These are phyloP conservation scores for Drosophila navojoa DNA, from an alignment of 1,140 invertebrate species.

Conservation along the genomic window DNA sequence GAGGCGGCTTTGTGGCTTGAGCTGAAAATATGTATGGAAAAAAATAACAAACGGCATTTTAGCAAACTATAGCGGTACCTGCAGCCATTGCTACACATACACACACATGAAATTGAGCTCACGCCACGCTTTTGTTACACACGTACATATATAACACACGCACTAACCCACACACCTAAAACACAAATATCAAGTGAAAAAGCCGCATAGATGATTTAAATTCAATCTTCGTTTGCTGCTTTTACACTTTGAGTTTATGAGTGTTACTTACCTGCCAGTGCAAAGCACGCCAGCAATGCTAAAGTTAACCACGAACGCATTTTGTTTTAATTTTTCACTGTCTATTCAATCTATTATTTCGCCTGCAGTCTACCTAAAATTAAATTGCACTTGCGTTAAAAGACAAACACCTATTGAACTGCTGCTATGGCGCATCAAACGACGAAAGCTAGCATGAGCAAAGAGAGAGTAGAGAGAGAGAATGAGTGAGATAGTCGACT, in stretches of 20 bases:
- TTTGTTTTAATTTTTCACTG: neutral
- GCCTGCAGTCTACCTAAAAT: conserved; percentile 1
- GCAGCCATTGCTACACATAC: conserved; percentile 56
- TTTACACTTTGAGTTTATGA: conserved; percentile 10
- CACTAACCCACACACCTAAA: conserved; percentile 2
- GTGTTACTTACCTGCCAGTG: conserved; percentile 58
- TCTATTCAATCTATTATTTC: neutral
- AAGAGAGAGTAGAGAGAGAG: neutral
- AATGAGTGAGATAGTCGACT: conserved; percentile 3
- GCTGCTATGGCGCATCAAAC: conserved; percentile 15
- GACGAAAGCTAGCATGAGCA: conserved; percentile 33
- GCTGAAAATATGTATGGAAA: conserved; percentile 17
- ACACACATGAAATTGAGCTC: conserved; percentile 12
- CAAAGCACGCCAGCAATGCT: conserved; percentile 49
- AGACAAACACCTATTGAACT: conserved; percentile 17
- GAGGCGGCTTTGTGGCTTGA: conserved; percentile 85
- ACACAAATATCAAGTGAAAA: conserved; percentile 14
- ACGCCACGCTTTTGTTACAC: neutral
- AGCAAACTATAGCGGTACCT: conserved; percentile 47
- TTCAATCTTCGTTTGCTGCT: conserved; percentile 32
- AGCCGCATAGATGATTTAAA: conserved; percentile 17
- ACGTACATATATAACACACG: conserved; percentile 6
- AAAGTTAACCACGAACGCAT: conserved; percentile 59
- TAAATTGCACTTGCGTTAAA: conserved; percentile 15
- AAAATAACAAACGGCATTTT: conserved; percentile 28